These are phyloP conservation scores for Pontoporia blainvillei DNA, from an alignment of 2,113 vertebrate genomes.

Conservation along the genomic window DNA sequence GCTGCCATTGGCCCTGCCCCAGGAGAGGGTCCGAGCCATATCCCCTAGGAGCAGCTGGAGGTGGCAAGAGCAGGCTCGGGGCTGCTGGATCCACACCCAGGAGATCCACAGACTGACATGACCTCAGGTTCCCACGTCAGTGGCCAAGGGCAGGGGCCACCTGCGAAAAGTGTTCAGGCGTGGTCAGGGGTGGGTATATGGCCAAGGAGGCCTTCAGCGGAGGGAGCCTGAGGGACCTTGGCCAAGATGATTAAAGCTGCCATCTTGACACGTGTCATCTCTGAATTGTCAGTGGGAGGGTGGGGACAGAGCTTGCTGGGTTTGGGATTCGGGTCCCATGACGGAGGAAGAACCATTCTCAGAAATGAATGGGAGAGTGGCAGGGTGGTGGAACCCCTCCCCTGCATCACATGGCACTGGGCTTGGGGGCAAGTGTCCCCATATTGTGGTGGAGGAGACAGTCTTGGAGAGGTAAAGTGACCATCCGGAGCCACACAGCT, in stretches of 20 bases:
- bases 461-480: neutral
- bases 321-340: neutral
- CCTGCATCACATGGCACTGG: neutral
- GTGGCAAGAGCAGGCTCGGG: neutral
- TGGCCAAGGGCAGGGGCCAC: neutral
- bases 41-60: neutral
- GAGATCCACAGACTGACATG: neutral
- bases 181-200: neutral
- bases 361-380: neutral
- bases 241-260: constrained; percentile 66
- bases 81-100: neutral
- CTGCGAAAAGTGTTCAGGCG: neutral
- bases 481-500: neutral
- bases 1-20: neutral
- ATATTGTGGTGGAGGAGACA: too few species aligned
- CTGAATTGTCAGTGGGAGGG: neutral
- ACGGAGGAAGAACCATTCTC: neutral
- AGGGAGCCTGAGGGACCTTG: neutral
- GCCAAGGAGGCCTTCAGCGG: neutral
- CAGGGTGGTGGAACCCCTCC: neutral
- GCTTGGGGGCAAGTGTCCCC: neutral
- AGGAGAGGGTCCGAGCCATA: neutral
- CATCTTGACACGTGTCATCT: constrained; percentile 34
- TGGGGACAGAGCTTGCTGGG: neutral
- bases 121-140: neutral